Evolutionary conservation across 2,888 invertebrate species (phyloP), one percentile per base, ranked within the genome.

Genomic region (Drosophila helvetica): DNA sequence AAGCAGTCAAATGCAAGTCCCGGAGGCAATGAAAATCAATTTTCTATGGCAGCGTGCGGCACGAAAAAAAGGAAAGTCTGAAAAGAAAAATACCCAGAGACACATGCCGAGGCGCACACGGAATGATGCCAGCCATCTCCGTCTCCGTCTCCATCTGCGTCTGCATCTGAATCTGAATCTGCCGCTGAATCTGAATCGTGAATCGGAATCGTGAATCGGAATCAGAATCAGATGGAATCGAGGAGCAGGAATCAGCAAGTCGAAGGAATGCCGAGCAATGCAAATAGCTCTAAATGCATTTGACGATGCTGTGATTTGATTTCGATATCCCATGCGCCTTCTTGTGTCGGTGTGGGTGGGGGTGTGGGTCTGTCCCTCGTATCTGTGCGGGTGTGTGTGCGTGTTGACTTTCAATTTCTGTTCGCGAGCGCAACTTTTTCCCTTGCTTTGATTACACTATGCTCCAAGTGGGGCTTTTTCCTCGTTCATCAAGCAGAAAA

Each of bases 221-320:
- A 71, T 57, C 70, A 73, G 46, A 52, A 72, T 55, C 65, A 46
- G 55, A 56, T 43, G 56, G 70, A 64, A 70, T 57, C 70, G 64
- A 68, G 66, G 48, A 56, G 74, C 64, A 27, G 74, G 45, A 65
- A 51, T 54, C 71, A 71, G 55, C 70, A 73, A 55, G 64, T 50
- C 54, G 57, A 59, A 70, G 87, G 69, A 82, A 85, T 83, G 76
- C 65, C 74, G 57, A 74, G 84, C 80, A 83, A 88, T 83, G 83
- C 83, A 88, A 83, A 83, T 83, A 86, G 84, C 76, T 78, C 63
- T 78, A 86, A 88, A 88, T 88, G 88, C 88, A 83, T 88, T 86
- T 83, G 88, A 80, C 70, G 86, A 86, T 59, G 76, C 83, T 74
- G 57, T 86, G 83, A 83, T 83, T 83, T 82, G 83, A 83, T 86